Percentiles rank a stretch among this genome's conserved stretches.
phyloP scores from a whole-genome alignment of 1,140 invertebrate genomes.

The Goniozus legneri region DNA sequence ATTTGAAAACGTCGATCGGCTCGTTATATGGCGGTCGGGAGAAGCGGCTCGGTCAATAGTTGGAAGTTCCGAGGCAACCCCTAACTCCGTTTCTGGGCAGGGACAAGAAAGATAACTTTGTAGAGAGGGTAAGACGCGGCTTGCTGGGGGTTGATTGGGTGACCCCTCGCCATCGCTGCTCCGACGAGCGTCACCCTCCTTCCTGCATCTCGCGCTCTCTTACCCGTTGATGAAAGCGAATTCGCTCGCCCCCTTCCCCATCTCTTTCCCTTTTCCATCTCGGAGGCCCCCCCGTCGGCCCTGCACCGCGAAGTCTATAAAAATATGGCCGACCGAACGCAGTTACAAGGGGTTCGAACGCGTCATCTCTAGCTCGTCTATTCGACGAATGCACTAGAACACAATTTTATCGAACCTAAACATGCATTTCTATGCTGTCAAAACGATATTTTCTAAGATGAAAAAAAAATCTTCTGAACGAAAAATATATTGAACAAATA shows the following conservation, averaged over 20 bases:
- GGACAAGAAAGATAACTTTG: slow-evolving; percentile 56
- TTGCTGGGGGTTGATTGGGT: slow-evolving; percentile 53
- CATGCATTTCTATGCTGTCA: too few relatives aligned
- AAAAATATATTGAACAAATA: too few relatives aligned
- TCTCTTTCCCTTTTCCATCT: too few relatives aligned
- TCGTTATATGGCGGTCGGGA: too few relatives aligned
- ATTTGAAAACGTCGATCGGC: too few relatives aligned
- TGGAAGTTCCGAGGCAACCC: slow-evolving; percentile 41
- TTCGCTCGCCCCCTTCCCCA: slow-evolving; percentile 28
- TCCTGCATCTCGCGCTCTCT: slow-evolving; percentile 36
- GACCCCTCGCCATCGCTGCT: slow-evolving; percentile 37
- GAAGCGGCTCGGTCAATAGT: slow-evolving; percentile 46
- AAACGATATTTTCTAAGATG: too few relatives aligned
- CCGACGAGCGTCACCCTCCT: slow-evolving; percentile 31
- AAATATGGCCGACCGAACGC: slow-evolving; percentile 52
- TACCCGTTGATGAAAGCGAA: slow-evolving; percentile 49
- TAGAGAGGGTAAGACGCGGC: slow-evolving; percentile 51
- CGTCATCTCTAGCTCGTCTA: too few relatives aligned
- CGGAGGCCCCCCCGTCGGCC: too few relatives aligned
- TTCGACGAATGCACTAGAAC: too few relatives aligned
- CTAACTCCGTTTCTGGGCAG: slow-evolving; percentile 35
- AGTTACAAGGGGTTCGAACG: slow-evolving; percentile 36
- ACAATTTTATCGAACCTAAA: too few relatives aligned
- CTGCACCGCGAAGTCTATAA: too few relatives aligned
- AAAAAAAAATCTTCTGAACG: too few relatives aligned